Evolutionary conservation across 2,797 vertebrate species (phyloP).

Genomic region (Fistularia tabacaria): DNA sequence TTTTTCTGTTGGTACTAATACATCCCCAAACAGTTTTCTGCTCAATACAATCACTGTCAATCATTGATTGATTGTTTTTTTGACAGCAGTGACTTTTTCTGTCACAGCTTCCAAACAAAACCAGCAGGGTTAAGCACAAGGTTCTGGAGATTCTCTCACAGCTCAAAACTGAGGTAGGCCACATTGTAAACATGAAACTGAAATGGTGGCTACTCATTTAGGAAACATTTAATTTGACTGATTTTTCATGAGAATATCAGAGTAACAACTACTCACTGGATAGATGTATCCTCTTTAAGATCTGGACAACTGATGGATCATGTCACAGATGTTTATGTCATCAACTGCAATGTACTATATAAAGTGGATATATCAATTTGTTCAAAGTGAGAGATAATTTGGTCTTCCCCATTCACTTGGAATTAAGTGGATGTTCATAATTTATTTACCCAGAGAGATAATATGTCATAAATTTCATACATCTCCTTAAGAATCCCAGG

Average conservation of each 20-base stretch:
- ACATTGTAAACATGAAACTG: conserved; percentile 42
- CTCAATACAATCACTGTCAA: conserved; percentile 29
- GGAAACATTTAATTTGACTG: conserved; percentile 17
- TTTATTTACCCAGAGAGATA: too few relatives aligned
- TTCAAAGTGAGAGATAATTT: too few relatives aligned
- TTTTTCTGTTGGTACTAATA: conserved; percentile 11
- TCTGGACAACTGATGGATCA: too few relatives aligned
- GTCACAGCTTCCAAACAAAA: conserved; percentile 63
- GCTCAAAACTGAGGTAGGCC: conserved; percentile 41
- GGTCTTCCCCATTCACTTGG: too few relatives aligned
- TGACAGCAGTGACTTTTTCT: conserved; percentile 62
- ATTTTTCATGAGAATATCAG: neutral
- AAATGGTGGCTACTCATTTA: conserved; percentile 36
- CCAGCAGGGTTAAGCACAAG: conserved; percentile 64
- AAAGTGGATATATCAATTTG: too few relatives aligned
- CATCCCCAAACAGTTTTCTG: conserved; percentile 17
- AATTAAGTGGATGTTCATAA: too few relatives aligned
- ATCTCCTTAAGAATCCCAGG: too few relatives aligned
- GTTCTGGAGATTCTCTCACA: conserved; percentile 48
- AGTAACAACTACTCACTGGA: neutral
- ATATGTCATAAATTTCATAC: too few relatives aligned
- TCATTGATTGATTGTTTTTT: conserved; percentile 65
- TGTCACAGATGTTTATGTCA: too few relatives aligned
- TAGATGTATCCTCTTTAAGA: neutral
- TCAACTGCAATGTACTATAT: too few relatives aligned